Percentiles rank a stretch among this genome's conserved stretches.
phyloP scores from a whole-genome alignment of 2,797 vertebrate genomes.

The Emys orbicularis region DNA sequence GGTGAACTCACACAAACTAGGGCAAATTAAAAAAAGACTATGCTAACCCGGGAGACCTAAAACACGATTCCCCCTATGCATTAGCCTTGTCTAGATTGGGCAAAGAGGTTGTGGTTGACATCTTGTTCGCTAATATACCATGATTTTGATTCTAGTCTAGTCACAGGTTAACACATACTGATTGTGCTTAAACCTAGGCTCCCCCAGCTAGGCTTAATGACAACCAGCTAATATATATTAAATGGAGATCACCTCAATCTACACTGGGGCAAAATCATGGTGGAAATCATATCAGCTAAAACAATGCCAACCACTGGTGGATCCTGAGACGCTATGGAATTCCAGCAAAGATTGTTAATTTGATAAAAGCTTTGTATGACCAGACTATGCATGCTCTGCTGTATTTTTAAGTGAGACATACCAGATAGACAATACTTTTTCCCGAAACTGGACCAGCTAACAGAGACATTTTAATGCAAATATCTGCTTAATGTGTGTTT shows the following conservation, averaged over 20 bases:
- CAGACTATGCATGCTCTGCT: not conserved
- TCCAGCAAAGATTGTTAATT: not conserved
- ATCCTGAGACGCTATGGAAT: not conserved
- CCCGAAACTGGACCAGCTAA: not conserved
- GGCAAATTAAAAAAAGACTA: not conserved
- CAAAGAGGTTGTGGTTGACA: too few relatives aligned
- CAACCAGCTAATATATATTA: not conserved
- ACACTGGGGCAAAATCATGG: not conserved
- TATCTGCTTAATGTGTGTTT: not conserved
- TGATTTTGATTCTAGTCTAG: not conserved
- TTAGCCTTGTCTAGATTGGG: too few relatives aligned
- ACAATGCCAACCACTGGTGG: not conserved
- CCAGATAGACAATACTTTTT: not conserved
- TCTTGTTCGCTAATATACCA: not conserved
- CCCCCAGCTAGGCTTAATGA: not conserved
- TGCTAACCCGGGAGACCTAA: not conserved
- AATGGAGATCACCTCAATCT: not conserved
- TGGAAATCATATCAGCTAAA: not conserved
- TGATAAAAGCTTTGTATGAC: not conserved
- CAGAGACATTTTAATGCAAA: not conserved
- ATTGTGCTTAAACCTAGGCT: not conserved
- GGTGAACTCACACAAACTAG: fast-evolving
- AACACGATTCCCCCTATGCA: not conserved
- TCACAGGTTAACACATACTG: not conserved
- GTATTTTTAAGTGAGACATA: not conserved